phyloP scores from a whole-genome alignment of 2,797 vertebrate species.

The Notolabrus celidotus region DNA sequence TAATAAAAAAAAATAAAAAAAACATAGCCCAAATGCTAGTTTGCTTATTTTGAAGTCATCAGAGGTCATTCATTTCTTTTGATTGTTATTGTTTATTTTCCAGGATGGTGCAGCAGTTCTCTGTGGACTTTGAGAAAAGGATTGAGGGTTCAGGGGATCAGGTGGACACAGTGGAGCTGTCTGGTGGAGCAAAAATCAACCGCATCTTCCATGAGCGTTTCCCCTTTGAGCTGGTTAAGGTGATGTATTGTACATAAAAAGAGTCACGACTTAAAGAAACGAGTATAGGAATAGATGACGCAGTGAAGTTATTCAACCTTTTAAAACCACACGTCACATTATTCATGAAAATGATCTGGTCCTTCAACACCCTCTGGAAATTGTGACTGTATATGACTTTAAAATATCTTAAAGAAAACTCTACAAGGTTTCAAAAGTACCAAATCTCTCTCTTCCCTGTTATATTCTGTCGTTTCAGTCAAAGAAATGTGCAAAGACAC shows the following conservation, averaged over 20 bases:
- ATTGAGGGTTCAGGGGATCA: constrained; percentile 98
- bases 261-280: background rate
- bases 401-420: no score
- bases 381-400: no score
- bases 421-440: no score
- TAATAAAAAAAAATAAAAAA: constrained; percentile 13
- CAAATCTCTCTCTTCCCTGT: no score
- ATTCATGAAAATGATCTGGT: background rate
- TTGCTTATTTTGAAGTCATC: background rate
- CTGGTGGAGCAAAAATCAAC: constrained; percentile 97
- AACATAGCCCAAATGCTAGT: background rate
- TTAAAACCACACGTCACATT: no score
- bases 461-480: no score
- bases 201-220: constrained; percentile 98
- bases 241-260: constrained; percentile 57
- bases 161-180: constrained; percentile 95
- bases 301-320: background rate
- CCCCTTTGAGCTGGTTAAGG: constrained; percentile 98
- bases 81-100: background rate
- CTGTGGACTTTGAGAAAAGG: constrained; percentile 97
- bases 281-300: background rate
- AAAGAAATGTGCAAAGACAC: no score
- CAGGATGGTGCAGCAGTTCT: constrained; percentile 98
- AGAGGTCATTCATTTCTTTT: background rate
- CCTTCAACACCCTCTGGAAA: no score